Percentiles rank a stretch among this genome's conserved stretches.
These are phyloP conservation scores for Takifugu bimaculatus DNA, from an alignment of 2,113 vertebrate species.

Conservation along the genomic window DNA sequence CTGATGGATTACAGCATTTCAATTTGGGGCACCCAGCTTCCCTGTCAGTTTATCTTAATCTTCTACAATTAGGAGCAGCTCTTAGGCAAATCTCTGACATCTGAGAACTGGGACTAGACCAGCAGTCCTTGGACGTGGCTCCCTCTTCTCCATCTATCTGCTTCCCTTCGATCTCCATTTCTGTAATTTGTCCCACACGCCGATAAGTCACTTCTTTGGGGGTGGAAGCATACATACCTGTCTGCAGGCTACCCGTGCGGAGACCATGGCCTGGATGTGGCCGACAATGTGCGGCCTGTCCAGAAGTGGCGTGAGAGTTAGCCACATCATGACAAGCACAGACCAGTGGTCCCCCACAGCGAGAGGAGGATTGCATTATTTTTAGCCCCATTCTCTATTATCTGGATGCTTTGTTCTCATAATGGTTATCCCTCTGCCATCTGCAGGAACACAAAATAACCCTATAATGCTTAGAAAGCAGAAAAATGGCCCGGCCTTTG, in stretches of 20 bases:
- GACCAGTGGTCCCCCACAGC: conserved; percentile 64
- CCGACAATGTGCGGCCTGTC: conserved; percentile 26
- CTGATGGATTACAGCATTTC: conserved; percentile 74
- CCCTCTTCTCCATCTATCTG: conserved; percentile 25
- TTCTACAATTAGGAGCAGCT: conserved; percentile 71
- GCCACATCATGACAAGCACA: conserved; percentile 55
- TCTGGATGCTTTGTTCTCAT: conserved; percentile 78
- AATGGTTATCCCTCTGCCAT: conserved; percentile 79
- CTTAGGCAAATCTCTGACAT: conserved; percentile 76
- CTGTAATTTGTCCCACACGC: conserved; percentile 72
- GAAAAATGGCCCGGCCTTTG: conserved; percentile 75
- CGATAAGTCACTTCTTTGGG: conserved; percentile 70
- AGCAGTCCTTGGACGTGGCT: conserved; percentile 21
- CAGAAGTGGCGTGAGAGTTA: conserved; percentile 47
- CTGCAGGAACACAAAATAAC: conserved; percentile 79
- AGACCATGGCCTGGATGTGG: conserved; percentile 28
- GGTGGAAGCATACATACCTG: conserved; percentile 33
- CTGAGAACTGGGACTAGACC: conserved; percentile 64
- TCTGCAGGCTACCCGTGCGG: conserved; percentile 48
- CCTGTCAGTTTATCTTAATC: conserved; percentile 74
- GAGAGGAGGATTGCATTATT: conserved; percentile 70
- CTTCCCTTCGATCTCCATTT: conserved; percentile 57
- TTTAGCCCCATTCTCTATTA: conserved; percentile 78
- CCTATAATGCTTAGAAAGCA: conserved; percentile 81
- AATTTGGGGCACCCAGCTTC: conserved; percentile 62